A percentile compares a stretch with the other conserved stretches of the same genome.
These are phyloP conservation scores for Ypsolopha sequella DNA, from an alignment of 2,888 invertebrate genomes.

Conservation along the genomic window DNA sequence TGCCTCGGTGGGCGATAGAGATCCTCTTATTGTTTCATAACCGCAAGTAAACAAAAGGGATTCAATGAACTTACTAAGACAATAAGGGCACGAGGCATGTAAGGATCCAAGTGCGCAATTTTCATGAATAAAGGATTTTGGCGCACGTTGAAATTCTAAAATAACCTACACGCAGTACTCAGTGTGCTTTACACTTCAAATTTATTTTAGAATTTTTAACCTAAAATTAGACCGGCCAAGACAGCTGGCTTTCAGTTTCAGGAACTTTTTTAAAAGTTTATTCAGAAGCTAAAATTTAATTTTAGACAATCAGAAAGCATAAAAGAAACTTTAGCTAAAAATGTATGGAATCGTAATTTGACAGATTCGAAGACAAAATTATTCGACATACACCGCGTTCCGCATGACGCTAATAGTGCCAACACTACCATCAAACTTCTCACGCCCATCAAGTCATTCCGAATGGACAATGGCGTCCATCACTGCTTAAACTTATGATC, in stretches of 20 bases:
- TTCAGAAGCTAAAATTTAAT: no score
- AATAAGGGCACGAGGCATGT: conserved; percentile 22
- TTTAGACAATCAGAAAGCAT: no score
- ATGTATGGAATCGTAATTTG: no score
- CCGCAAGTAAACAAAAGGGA: conserved; percentile 57
- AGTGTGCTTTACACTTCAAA: conserved; percentile 35
- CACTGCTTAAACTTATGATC: no score
- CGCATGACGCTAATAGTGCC: no score
- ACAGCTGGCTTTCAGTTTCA: conserved; percentile 35
- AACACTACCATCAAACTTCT: no score
- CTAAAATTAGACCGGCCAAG: conserved; percentile 66
- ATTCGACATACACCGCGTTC: no score
- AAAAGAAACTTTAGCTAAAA: no score
- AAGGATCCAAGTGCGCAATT: conserved; percentile 56
- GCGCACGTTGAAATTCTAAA: conserved; percentile 58
- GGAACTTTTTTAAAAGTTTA: not conserved
- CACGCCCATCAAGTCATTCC: no score
- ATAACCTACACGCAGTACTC: conserved; percentile 58
- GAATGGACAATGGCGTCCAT: no score
- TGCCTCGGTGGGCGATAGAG: conserved; percentile 48
- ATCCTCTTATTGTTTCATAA: conserved; percentile 62
- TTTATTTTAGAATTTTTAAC: conserved; percentile 66
- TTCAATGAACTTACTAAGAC: conserved; percentile 35
- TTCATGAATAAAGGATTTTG: conserved; percentile 40
- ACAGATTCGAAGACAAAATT: no score